Percentiles rank a stretch among this genome's conserved stretches.
phyloP scores from a whole-genome alignment of 2,888 invertebrate genomes.

The Heliconius hortense region DNA sequence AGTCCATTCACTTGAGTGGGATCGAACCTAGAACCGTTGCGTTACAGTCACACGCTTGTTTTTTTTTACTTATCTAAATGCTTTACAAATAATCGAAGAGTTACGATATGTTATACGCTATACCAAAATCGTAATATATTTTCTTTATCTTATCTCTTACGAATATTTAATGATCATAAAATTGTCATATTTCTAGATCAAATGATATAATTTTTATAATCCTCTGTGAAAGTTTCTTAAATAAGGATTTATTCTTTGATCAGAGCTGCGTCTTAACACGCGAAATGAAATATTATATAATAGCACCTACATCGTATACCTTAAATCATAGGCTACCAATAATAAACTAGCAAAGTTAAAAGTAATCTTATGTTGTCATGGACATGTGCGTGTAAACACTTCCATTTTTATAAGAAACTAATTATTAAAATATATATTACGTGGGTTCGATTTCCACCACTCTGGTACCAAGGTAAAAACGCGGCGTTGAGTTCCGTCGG shows the following conservation, averaged over 20 bases:
- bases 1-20: too few species aligned
- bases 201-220: not conserved
- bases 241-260: not conserved
- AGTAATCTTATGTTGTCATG: not conserved
- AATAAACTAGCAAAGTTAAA: conserved; percentile 6
- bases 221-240: not conserved
- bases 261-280: not conserved
- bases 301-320: not conserved
- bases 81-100: not conserved
- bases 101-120: too few species aligned
- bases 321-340: not conserved
- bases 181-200: not conserved
- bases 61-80: too few species aligned
- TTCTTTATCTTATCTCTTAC: not conserved
- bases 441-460: too few species aligned
- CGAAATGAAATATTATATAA: not conserved
- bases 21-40: too few species aligned
- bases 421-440: not conserved
- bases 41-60: too few species aligned
- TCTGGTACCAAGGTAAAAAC: too few species aligned
- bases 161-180: not conserved
- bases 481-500: too few species aligned
- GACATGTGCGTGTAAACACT: not conserved
- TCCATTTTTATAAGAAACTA: not conserved
- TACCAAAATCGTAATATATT: not conserved